Base-by-base conservation (phyloP, 2,888 invertebrate genomes). In the Ypsolopha scabrella region DNA sequence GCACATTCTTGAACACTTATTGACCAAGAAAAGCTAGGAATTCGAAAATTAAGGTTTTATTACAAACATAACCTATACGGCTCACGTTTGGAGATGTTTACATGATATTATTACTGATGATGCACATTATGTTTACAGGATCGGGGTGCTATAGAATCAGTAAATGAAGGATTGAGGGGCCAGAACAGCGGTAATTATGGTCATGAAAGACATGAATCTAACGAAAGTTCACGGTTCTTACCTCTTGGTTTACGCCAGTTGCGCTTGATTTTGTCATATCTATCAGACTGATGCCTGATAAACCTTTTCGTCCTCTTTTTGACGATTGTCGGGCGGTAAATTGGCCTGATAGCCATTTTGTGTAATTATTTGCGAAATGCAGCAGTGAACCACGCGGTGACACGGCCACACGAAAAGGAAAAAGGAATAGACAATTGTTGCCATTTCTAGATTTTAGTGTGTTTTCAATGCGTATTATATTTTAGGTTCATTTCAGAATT, bases 201-300 rank as follows among this genome's bases (percentile, higher is more conserved):
- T 51, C 39, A 13, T 8, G n/a, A 9, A 14, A 51, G 43, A 48
- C 10, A 53, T 50, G 11, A 43, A 52, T 24, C 46, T 7, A 9
- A 34, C 36, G 24, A 24, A 24, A 24, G 24, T 24, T 24, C 2
- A 24, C 24, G 24, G 24, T 24, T 54, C 75, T 63, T 72, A 87
- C 87, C 99, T 89, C 98, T 98, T 14, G 99, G 99, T 88, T 98
- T 99, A 77, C 99, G 93, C 99, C 99, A 99, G 91, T 95, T 97
- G 63, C 94, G 90, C 91, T 94, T 96, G 62, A 98, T 89, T 88
- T 97, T 97, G 63, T 92, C 93, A 93, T 98, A 99, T 78, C 99
- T 92, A 88, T 99, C 99, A 72, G 97, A 97, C 85, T 99, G 99
- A 87, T 99, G 99, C 61, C 99, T 93, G 71, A 95, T 97, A 87